Evolutionary conservation across 2,113 vertebrate species (phyloP).

Genomic region (Tetrax tetrax): DNA sequence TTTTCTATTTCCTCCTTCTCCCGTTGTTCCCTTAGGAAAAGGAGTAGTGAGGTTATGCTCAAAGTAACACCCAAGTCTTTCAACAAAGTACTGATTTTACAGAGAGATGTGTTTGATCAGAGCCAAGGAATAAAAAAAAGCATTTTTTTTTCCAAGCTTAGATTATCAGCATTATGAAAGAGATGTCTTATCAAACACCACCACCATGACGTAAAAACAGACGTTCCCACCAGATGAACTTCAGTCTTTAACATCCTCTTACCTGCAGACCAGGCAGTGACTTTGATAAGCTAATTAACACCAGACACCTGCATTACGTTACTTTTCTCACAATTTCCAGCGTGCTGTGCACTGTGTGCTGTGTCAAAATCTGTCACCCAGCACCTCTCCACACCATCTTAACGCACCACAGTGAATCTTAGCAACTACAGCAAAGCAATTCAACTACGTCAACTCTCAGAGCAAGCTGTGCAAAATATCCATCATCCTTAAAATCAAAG

Average conservation of each 20-base stretch:
- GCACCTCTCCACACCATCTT: neutral
- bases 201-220: neutral
- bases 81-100: neutral
- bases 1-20: slow-evolving; percentile 99
- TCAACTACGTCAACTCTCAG: neutral
- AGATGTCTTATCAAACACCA: neutral
- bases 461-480: neutral
- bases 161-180: neutral
- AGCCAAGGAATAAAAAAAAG: neutral
- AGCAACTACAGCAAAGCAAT: neutral
- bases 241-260: neutral
- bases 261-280: neutral
- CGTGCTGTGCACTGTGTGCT: neutral
- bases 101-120: neutral
- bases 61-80: neutral
- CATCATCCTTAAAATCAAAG: neutral
- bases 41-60: neutral
- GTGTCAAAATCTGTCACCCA: neutral
- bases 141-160: neutral
- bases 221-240: neutral
- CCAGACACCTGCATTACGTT: neutral
- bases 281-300: neutral
- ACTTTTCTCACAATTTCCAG: neutral
- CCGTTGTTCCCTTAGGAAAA: slow-evolving; percentile 86
- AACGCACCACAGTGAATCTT: neutral